phyloP scores from a whole-genome alignment of 30 jellyfish, hydroid and myxozoan species.

The Cassiopea andromeda region DNA sequence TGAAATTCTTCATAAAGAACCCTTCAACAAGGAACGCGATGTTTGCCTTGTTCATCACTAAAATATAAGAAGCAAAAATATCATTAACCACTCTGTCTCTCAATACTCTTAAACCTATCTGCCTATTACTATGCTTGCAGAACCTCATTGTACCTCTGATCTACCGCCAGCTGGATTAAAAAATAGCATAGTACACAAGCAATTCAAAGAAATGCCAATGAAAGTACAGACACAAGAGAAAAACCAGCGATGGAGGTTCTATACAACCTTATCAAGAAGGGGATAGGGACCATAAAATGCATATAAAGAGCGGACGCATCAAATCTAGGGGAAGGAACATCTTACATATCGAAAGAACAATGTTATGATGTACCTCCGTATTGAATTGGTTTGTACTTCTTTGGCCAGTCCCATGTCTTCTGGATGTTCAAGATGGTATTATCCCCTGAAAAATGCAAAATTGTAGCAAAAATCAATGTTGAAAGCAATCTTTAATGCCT shows the following conservation, averaged over 20 bases:
- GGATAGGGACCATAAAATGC: no score
- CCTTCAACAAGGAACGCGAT: constrained; percentile 91
- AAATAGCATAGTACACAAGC: no score
- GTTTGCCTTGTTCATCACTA: constrained; percentile 75
- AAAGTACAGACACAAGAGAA: no score
- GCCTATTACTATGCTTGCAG: no score
- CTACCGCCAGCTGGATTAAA: no score
- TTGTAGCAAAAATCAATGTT: not conserved
- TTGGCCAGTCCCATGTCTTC: constrained; percentile 81
- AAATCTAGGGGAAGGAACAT: not conserved
- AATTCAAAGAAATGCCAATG: no score
- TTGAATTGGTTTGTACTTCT: constrained; percentile 61
- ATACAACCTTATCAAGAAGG: no score
- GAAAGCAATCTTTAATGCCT: not conserved
- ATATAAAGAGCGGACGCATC: not conserved
- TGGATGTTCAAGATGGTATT: constrained; percentile 50
- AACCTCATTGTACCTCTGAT: no score
- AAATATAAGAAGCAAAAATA: not conserved
- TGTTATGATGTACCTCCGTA: constrained; percentile 58
- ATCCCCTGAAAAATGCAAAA: constrained; percentile 34
- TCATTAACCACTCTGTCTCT: no score
- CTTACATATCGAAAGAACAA: not conserved
- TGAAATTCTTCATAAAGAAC: constrained; percentile 70
- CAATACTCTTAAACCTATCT: no score
- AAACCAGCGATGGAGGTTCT: no score